Conservation (phyloP, 2,113 vertebrate genomes). For the Machaerirhynchus nigripectus region DNA sequence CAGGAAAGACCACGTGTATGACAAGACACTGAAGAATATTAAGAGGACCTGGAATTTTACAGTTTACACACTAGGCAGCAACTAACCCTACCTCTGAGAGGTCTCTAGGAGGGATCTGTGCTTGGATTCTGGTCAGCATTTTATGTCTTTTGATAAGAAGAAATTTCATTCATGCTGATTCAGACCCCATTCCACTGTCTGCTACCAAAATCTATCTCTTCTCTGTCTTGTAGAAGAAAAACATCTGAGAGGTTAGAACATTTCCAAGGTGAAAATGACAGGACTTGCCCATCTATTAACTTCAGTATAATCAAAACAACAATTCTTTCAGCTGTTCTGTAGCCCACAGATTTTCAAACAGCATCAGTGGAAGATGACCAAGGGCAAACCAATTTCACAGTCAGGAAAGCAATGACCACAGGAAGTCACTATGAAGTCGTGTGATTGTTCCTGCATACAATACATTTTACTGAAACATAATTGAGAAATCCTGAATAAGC, state of each 20-base stretch:
- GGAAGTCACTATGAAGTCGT: neutral
- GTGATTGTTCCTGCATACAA: neutral
- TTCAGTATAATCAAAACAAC: neutral
- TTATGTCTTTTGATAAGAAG: neutral
- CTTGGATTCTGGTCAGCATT: neutral
- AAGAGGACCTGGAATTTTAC: neutral
- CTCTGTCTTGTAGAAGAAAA: neutral
- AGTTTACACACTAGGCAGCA: neutral
- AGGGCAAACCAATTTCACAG: neutral
- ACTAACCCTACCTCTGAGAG: neutral
- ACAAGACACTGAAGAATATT: neutral
- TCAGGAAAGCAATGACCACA: neutral
- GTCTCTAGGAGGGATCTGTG: neutral
- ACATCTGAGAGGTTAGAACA: neutral
- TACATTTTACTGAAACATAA: neutral
- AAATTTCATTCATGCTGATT: neutral
- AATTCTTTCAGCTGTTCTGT: neutral
- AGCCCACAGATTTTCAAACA: neutral
- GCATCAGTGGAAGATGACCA: neutral
- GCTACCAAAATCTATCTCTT: neutral
- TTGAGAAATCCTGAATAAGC: neutral
- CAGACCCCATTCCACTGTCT: neutral
- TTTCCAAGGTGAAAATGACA: neutral
- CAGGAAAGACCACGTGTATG: neutral
- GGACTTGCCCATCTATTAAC: neutral